These are phyloP conservation scores for Campoletis sonorensis DNA, from an alignment of 1,140 invertebrate genomes.

Conservation along the genomic window DNA sequence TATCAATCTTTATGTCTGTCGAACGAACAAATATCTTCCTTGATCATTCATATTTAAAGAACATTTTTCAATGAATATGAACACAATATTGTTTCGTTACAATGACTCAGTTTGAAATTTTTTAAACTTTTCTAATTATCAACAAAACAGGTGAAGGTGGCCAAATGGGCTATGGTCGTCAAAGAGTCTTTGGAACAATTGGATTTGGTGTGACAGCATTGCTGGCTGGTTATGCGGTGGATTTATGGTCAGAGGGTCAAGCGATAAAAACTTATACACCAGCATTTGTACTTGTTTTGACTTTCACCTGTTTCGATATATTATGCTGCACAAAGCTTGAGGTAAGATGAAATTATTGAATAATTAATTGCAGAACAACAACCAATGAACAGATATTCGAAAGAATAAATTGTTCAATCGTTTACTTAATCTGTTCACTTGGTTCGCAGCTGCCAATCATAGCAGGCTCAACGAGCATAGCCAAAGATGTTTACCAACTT, in stretches of 20 bases:
- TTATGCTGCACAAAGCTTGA: constrained; percentile 80
- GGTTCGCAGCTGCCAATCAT: constrained; percentile 81
- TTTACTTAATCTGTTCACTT: constrained; percentile 37
- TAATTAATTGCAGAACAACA: too few relatives aligned
- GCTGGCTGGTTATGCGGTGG: constrained; percentile 81
- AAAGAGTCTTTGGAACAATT: constrained; percentile 87
- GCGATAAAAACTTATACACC: constrained; percentile 82
- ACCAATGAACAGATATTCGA: neutral
- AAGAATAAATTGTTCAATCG: neutral
- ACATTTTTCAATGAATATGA: too few relatives aligned
- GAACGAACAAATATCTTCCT: too few relatives aligned
- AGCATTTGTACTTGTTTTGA: constrained; percentile 81
- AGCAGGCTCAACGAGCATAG: constrained; percentile 80
- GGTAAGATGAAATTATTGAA: constrained; percentile 68
- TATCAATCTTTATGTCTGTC: neutral
- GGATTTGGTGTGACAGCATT: constrained; percentile 85
- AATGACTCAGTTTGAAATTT: too few relatives aligned
- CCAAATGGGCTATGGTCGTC: constrained; percentile 84
- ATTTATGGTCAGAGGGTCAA: constrained; percentile 77
- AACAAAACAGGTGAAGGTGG: constrained; percentile 75
- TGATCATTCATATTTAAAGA: too few relatives aligned
- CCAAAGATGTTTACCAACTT: constrained; percentile 79
- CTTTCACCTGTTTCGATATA: constrained; percentile 81
- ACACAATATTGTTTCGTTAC: too few relatives aligned
- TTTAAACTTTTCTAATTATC: neutral